Base-by-base conservation (phyloP, 2,113 vertebrate genomes). In the Leptobrachium leishanense region DNA sequence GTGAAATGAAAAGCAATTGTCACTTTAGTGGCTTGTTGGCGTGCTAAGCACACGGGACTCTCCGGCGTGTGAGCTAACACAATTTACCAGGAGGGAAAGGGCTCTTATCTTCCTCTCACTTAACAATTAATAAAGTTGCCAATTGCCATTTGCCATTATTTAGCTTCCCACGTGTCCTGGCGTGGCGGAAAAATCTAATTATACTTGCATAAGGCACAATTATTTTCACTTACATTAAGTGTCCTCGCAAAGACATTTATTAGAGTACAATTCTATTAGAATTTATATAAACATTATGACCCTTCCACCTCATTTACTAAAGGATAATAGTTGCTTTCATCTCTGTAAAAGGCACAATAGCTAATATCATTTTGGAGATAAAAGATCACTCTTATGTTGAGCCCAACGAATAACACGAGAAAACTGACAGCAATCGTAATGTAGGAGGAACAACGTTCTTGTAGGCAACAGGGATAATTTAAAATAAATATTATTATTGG, bases 251-350 rank as follows among this genome's bases (percentile, higher is more conserved):
- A 84, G 44, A 44, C 75, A 72, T 77, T 84, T 84, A 63, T 82
- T 79, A 80, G 55, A 69, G 50, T 75, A 75, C 68, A 83, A 79
- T 81, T 81, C 1, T 1, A 77, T 82, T 81, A 72, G 44, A 83
- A 76, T 76, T 84, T 73, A 64, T 82, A 66, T 79, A 81, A 81
- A 81, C 72, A 69, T 70, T 67, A 70, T 78, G 79, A 75, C 44
- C 20, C 43, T 65, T 72, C 72, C 59, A 20, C 15, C 73, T 76
- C 53, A 71, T 78, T 84, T 71, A 77, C 64, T 63, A 75, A 71
- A 64, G 55, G 68, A 46, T 54, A 81, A 81, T 12, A 31, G 66
- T n/a, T 68, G 69, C 43, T 79, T 84, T 82, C 53, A 31, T 82
- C 82, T 70, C 62, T 75, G 50, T 20, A 82, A 55, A 9, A 63